phyloP scores from a whole-genome alignment of 2,888 invertebrate species.

The Cosmorhoe ocellata region DNA sequence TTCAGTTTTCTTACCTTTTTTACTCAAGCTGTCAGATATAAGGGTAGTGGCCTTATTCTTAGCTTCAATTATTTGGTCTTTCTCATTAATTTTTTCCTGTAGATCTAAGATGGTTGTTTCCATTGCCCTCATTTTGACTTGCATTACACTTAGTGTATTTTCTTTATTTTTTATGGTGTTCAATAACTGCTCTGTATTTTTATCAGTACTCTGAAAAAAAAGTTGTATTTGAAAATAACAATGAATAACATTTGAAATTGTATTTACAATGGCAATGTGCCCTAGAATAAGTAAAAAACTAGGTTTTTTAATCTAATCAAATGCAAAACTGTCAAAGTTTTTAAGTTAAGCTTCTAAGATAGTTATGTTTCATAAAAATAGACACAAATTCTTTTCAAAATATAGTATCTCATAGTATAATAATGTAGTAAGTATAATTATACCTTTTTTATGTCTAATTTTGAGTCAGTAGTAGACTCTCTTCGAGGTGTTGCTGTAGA shows the following conservation, averaged over 20 bases:
- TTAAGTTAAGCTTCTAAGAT: no score
- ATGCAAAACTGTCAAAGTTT: no score
- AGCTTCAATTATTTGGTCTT: constrained; percentile 91
- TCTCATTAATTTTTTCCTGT: constrained; percentile 91
- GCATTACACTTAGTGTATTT: constrained; percentile 66
- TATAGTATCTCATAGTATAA: no score
- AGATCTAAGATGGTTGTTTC: constrained; percentile 90
- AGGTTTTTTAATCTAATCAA: no score
- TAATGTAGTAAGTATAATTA: no score
- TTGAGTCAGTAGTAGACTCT: constrained; percentile 50
- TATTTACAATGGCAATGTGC: no score
- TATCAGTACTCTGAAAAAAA: constrained; percentile 50
- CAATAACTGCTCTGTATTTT: constrained; percentile 81
- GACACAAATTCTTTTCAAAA: no score
- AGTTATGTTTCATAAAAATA: no score
- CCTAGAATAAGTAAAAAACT: no score
- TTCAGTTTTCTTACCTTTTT: constrained; percentile 71
- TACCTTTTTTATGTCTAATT: constrained; percentile 49
- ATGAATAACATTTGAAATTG: no score
- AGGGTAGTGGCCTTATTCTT: constrained; percentile 90
- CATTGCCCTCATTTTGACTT: constrained; percentile 82
- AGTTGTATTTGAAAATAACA: no score
- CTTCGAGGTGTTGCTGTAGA: constrained; percentile 46
- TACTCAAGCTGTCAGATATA: constrained; percentile 88
- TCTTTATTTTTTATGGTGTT: constrained; percentile 84